Conservation (phyloP, 2,797 vertebrate genomes). For the Delichon dasypus region DNA sequence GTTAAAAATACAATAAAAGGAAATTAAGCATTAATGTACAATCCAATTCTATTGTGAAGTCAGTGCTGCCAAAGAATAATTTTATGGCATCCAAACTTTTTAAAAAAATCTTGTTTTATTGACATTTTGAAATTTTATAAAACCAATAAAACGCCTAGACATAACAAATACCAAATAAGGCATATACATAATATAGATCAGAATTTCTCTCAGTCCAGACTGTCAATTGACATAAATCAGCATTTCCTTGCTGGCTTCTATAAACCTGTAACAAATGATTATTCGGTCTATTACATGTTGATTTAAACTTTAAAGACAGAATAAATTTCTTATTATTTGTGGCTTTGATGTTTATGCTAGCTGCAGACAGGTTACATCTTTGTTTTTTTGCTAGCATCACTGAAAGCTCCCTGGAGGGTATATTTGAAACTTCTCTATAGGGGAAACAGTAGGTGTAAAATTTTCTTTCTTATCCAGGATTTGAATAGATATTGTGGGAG, state of each 20-base stretch:
- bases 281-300: background rate
- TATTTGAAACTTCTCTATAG: background rate
- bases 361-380: background rate
- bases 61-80: background rate
- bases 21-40: conserved; percentile 41
- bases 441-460: background rate
- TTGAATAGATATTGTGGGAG: background rate
- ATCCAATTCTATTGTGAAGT: conserved; percentile 13
- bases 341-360: background rate
- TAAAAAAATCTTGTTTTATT: background rate
- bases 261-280: background rate
- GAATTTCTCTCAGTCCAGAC: background rate
- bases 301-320: background rate
- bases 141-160: background rate
- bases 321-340: background rate
- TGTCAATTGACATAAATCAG: background rate
- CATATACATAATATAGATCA: background rate
- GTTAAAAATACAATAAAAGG: conserved; percentile 51
- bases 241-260: background rate
- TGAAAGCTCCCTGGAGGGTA: background rate
- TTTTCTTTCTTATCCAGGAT: background rate
- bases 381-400: background rate
- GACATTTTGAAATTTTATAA: conserved; percentile 20
- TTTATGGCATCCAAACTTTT: background rate
- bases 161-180: background rate